Conservation (phyloP, 2,888 invertebrate genomes). For the Watsonalla binaria region DNA sequence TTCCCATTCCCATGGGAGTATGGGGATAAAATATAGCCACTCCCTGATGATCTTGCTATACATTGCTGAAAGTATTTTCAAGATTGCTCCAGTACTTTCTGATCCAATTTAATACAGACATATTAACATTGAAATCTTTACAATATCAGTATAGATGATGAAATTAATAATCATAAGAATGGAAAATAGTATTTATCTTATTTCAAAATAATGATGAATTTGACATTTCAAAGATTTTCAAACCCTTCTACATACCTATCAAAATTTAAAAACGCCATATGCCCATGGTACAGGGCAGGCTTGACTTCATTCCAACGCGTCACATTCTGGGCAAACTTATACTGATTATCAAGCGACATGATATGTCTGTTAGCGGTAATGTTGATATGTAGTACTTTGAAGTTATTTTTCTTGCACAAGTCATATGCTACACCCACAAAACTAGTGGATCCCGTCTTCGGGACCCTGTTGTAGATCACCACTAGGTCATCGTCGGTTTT, state of each 20-base stretch:
- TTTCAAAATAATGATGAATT: no score
- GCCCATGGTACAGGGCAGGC: conserved; percentile 98
- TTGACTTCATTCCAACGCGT: conserved; percentile 93
- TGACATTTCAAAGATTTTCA: no score
- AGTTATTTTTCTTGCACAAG: conserved; percentile 85
- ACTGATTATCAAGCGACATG: conserved; percentile 95
- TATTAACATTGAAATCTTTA: no score
- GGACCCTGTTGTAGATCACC: conserved; percentile 96
- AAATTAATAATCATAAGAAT: no score
- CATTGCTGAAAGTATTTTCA: no score
- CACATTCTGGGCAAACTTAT: conserved; percentile 92
- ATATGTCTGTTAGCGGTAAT: conserved; percentile 97
- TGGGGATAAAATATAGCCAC: no score
- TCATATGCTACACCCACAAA: conserved; percentile 95
- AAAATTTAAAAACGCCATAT: conserved; percentile 97
- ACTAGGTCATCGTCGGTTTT: conserved; percentile 83
- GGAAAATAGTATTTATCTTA: no score
- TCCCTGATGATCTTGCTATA: no score
- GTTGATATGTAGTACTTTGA: conserved; percentile 91
- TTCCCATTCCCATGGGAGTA: no score
- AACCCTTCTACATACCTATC: conserved; percentile 89
- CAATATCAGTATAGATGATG: no score
- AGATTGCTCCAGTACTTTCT: no score
- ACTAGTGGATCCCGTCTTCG: conserved; percentile 98
- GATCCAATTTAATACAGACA: no score